A percentile compares a stretch with the other conserved stretches of the same genome.
Evolutionary conservation across 2,113 vertebrate species (phyloP).

Genomic region (Stictonetta naevosa): DNA sequence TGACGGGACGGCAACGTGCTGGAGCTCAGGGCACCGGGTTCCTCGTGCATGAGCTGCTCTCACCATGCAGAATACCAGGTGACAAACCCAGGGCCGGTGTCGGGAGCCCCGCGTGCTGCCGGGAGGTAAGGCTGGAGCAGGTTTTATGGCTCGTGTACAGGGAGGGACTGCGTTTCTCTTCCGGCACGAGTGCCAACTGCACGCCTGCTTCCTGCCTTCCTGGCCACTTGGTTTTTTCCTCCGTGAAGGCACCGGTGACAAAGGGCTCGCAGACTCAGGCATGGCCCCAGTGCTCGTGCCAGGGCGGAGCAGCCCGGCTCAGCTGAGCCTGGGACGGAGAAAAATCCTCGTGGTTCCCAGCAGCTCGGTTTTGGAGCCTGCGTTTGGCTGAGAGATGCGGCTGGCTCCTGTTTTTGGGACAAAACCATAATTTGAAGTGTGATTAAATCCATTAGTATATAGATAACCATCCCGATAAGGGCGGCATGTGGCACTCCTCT

Average conservation of each 20-base stretch:
- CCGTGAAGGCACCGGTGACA: background rate
- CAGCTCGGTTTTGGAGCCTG: background rate
- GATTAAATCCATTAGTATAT: background rate
- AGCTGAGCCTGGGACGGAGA: background rate
- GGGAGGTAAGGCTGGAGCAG: background rate
- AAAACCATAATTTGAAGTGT: background rate
- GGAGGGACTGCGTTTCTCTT: conserved; percentile 26
- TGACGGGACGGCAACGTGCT: no score
- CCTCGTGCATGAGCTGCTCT: background rate
- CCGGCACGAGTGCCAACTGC: background rate
- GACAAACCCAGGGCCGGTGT: background rate
- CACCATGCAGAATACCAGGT: no score
- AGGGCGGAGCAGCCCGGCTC: background rate
- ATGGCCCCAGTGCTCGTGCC: accelerated
- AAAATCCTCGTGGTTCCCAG: background rate
- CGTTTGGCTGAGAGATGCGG: accelerated
- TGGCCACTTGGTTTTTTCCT: conserved; percentile 6
- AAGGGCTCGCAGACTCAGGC: background rate
- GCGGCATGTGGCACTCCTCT: background rate
- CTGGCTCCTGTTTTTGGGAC: background rate
- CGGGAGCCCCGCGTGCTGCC: background rate
- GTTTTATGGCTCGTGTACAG: background rate
- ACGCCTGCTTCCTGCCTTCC: background rate
- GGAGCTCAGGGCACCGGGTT: accelerated
- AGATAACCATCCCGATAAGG: background rate